Percentiles rank a stretch among this genome's conserved stretches.
Evolutionary conservation across 1,140 invertebrate genomes (phyloP).

Genomic region (Centruroides sculpturatus): DNA sequence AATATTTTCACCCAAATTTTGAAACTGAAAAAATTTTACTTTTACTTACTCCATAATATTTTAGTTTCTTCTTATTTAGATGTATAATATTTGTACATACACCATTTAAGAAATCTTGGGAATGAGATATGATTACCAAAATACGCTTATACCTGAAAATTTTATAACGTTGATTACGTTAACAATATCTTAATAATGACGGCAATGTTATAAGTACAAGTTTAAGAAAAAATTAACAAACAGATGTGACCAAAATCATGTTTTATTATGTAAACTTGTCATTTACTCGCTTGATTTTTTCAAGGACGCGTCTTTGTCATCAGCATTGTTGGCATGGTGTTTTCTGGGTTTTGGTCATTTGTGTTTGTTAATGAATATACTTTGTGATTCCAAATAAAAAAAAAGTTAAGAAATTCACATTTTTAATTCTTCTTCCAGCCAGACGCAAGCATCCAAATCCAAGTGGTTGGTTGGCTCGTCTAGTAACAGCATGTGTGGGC

Average conservation of each 20-base stretch:
- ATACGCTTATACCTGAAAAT: slow-evolving; percentile 40
- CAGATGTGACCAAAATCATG: too few relatives aligned
- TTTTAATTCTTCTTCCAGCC: slow-evolving; percentile 95
- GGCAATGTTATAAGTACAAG: too few relatives aligned
- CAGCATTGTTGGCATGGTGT: too few relatives aligned
- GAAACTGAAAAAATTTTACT: not conserved
- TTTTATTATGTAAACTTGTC: too few relatives aligned
- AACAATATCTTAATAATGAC: too few relatives aligned
- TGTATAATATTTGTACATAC: slow-evolving; percentile 99
- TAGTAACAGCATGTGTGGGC: slow-evolving; percentile 36
- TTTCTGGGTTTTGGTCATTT: too few relatives aligned
- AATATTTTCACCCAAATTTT: too few relatives aligned
- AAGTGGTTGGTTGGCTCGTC: slow-evolving; percentile 54
- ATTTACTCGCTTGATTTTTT: too few relatives aligned
- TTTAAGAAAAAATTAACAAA: too few relatives aligned
- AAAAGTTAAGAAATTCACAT: slow-evolving; percentile 38
- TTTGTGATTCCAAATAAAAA: not conserved
- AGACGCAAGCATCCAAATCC: slow-evolving; percentile 89
- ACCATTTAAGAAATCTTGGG: slow-evolving; percentile 98
- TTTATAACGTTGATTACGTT: too few relatives aligned
- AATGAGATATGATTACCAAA: slow-evolving; percentile 96
- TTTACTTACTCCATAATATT: slow-evolving; percentile 75
- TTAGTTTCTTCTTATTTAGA: slow-evolving; percentile 80
- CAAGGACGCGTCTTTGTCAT: too few relatives aligned
- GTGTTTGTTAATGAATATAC: too few relatives aligned